Evolutionary conservation across 1,140 invertebrate species (phyloP), one percentile per base, ranked within the genome.

Genomic region (Heliconius himera): DNA sequence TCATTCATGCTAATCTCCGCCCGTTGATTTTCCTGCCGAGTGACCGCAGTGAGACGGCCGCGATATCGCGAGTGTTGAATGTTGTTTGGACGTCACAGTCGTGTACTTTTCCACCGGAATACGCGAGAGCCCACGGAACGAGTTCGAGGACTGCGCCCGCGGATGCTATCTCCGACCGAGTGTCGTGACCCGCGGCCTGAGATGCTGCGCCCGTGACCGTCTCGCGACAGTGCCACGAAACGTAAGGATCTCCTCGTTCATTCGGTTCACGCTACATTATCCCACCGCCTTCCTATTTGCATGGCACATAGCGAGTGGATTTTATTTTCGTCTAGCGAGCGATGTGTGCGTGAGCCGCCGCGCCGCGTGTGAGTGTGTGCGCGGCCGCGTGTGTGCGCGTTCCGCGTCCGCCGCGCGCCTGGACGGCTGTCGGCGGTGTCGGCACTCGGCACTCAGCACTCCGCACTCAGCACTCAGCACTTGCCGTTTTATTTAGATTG

Each of bases 191-290:
- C 88, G 90, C 88, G 87, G 89, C 91, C 89, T 92, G 93, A 89
- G 89, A 94, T 94, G 92, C 92, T 91, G 91, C 88, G 89, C 86
- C 90, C 91, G 91, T 94, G 93, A 94, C 90, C 91, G 90, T 93
- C 91, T 90, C 84, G 84, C 91, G 89, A 92, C 91, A 93, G 91
- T 94, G 90, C 90, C 90, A 94, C 93, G 88, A 92, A 94, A 94
- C 91, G 91, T 94, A 94, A 94, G 93, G 91, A 92, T 91, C 89
- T 88, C 83, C 88, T 88, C 90, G 88, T 90, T 90, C 87, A 90
- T 89, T 91, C 88, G 88, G 87, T 82, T 89, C 84, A 91, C 87
- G 87, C 82, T 88, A 85, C 82, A 84, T 85, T 91, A 88, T 85
- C 86, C 86, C 87, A 87, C 85, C 88, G 89, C 85, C 91, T 93